Conservation (phyloP, 2,888 invertebrate species). For the Leuctra nigra region DNA sequence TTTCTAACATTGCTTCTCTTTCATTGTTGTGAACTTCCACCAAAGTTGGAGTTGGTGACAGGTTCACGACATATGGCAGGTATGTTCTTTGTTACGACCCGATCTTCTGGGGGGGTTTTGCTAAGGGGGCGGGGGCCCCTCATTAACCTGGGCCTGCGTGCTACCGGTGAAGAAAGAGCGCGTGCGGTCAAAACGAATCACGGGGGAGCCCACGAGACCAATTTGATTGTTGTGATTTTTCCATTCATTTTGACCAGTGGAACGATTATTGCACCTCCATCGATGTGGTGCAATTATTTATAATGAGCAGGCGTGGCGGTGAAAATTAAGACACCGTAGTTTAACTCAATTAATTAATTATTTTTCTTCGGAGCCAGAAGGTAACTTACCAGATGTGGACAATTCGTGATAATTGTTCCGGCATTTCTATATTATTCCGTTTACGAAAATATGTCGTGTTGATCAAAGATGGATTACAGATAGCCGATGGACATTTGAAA, state of each 20-base stretch:
- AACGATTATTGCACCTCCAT: conserved; percentile 5
- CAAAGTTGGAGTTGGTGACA: conserved; percentile 9
- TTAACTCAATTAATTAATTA: conserved; percentile 15
- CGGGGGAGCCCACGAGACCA: no score
- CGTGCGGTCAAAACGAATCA: conserved; percentile 4
- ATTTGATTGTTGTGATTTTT: conserved; percentile 4
- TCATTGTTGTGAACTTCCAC: not conserved
- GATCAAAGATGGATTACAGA: no score
- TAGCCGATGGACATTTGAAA: no score
- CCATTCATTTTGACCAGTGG: not conserved
- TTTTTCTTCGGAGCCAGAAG: no score
- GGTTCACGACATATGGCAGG: conserved; percentile 21
- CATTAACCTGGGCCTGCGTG: conserved; percentile 1
- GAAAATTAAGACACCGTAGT: conserved; percentile 1
- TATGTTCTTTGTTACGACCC: conserved; percentile 19
- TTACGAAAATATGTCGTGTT: no score
- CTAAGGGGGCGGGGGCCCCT: not conserved
- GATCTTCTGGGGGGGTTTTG: not conserved
- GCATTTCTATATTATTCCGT: no score
- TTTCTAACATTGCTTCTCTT: conserved; percentile 13
- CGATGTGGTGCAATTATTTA: conserved; percentile 9
- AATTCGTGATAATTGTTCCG: no score
- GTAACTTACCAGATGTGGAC: no score
- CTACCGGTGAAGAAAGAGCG: conserved; percentile 4
- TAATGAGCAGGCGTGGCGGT: conserved; percentile 10